Base-by-base conservation (phyloP, 2,888 invertebrate species). In the Amphiduros pacificus region DNA sequence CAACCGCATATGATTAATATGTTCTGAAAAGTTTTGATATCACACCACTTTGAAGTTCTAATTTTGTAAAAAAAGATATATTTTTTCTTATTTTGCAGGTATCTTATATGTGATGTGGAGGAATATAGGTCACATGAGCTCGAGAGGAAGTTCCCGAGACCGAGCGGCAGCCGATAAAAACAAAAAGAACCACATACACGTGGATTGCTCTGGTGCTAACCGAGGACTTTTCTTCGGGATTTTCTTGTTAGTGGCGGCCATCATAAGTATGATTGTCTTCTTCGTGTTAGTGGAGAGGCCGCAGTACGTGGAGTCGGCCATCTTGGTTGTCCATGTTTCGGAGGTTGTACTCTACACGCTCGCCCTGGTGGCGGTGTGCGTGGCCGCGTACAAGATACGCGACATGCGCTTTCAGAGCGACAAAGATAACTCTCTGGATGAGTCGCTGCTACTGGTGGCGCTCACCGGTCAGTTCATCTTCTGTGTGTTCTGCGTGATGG, bases 41-140 rank as follows among this genome's bases (percentile, higher is more conserved):
- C n/a, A n/a, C n/a, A n/a, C n/a, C n/a, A n/a, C n/a, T n/a, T n/a
- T n/a, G n/a, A n/a, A n/a, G n/a, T n/a, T n/a, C n/a, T n/a, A n/a
- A n/a, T n/a, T n/a, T n/a, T n/a, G n/a, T n/a, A n/a, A n/a, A n/a
- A n/a, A n/a, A n/a, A n/a, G n/a, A n/a, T n/a, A 36, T 17, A 36
- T 36, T 36, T 9, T 17, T 36, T 36, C 36, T 17, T 11, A 20
- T 11, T 51, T 65, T 72, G 4, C 69, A 78, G 78, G 94, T 56
- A 94, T 96, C 44, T 90, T 95, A 75, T 95, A 93, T 82, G 92
- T 94, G 57, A 95, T 95, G 93, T 96, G 95, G 95, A 91, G 86
- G 71, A 89, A 90, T 74, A 88, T 91, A 61, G 90, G 89, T 4
- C 31, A 36, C 26, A 22, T 50, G 26, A 29, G 31, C 26, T 50